phyloP scores from a whole-genome alignment of 2,797 vertebrate genomes.

The Sebastes hubbsi region DNA sequence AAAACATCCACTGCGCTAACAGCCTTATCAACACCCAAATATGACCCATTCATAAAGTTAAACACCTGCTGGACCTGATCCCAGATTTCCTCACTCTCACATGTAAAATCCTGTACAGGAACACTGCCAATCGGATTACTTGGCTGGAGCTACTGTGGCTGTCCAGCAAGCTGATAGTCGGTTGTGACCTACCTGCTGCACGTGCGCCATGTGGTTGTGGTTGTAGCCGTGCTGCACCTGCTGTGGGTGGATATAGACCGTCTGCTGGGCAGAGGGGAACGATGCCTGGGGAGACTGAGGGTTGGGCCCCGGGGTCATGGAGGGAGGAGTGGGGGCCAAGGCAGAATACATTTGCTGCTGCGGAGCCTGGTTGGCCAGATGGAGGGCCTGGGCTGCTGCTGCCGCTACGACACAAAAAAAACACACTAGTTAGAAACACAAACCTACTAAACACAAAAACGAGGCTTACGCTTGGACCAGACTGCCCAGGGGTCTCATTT shows the following conservation, averaged over 20 bases:
- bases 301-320: slow-evolving; percentile 96
- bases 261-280: slow-evolving; percentile 94
- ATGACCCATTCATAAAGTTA: slow-evolving; percentile 19
- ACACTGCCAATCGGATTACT: not conserved
- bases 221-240: slow-evolving; percentile 97
- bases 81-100: slow-evolving; percentile 12
- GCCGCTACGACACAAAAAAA: slow-evolving; percentile 27
- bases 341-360: slow-evolving; percentile 98
- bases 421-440: not conserved
- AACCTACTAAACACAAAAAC: not conserved
- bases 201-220: slow-evolving; percentile 95
- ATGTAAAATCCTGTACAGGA: not conserved
- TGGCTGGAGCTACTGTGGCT: not conserved
- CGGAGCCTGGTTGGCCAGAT: slow-evolving; percentile 90
- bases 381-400: slow-evolving; percentile 90
- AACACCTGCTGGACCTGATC: slow-evolving; percentile 42
- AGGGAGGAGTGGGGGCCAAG: slow-evolving; percentile 93
- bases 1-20: not conserved
- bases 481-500: no score
- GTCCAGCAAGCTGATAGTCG: not conserved
- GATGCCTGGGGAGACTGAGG: slow-evolving; percentile 97
- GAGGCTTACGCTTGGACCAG: not conserved
- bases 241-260: slow-evolving; percentile 96
- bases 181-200: slow-evolving; percentile 91
- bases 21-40: not conserved